Conservation (phyloP, 2,797 vertebrate genomes). For the Todus mexicanus region DNA sequence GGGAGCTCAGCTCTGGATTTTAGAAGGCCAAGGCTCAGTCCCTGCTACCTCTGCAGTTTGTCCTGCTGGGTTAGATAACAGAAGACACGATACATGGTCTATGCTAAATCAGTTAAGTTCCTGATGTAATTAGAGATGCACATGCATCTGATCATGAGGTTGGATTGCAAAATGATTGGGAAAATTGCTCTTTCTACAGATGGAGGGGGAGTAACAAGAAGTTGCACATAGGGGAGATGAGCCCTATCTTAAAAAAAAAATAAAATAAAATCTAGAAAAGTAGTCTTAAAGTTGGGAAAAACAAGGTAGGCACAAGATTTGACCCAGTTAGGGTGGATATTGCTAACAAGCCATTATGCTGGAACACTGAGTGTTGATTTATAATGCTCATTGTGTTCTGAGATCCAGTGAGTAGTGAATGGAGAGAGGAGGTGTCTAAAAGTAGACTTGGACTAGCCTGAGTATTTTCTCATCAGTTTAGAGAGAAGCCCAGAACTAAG, state of each 20-base stretch:
- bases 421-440: background rate
- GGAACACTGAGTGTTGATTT: background rate
- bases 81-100: background rate
- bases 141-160: background rate
- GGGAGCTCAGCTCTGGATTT: background rate
- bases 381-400: background rate
- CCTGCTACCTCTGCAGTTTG: background rate
- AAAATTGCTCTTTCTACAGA: background rate
- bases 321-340: background rate
- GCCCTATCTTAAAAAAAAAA: background rate
- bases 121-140: background rate
- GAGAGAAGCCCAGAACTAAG: background rate
- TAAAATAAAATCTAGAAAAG: background rate
- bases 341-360: background rate
- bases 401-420: background rate
- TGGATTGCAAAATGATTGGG: background rate
- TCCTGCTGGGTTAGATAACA: background rate
- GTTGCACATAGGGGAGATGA: background rate
- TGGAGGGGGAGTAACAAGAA: background rate
- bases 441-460: background rate
- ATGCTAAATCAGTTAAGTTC: rapidly evolving
- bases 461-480: background rate
- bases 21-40: background rate
- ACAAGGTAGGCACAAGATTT: background rate
- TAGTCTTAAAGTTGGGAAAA: background rate